Conservation (phyloP, 1,140 invertebrate genomes). For the Ceratosolen solmsi region DNA sequence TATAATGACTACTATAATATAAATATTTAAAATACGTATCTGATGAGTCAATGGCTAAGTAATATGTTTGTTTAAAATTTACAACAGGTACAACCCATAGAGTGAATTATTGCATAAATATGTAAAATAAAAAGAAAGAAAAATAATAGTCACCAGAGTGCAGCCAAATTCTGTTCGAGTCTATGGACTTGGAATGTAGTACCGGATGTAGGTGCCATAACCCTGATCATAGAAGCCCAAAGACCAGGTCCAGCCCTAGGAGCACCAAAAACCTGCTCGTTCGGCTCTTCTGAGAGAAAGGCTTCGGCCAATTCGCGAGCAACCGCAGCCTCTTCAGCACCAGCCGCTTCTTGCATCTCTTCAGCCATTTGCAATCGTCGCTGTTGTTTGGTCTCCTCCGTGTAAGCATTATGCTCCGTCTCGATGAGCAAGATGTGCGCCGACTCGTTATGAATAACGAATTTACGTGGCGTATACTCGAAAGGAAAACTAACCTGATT, state of each 20-base stretch:
- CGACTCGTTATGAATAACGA: slow-evolving; percentile 94
- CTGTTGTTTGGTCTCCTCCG: slow-evolving; percentile 95
- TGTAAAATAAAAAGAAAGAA: background rate
- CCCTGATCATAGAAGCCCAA: slow-evolving; percentile 96
- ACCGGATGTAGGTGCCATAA: slow-evolving; percentile 90
- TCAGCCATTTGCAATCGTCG: slow-evolving; percentile 89
- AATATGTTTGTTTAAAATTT: too few species aligned
- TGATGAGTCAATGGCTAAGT: too few species aligned
- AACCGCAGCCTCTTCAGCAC: slow-evolving; percentile 93
- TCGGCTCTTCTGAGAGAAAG: slow-evolving; percentile 94
- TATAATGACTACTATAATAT: too few species aligned
- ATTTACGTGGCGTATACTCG: slow-evolving; percentile 96
- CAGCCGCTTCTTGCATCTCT: slow-evolving; percentile 98
- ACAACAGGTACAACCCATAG: too few species aligned
- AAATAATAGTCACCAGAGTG: slow-evolving; percentile 81
- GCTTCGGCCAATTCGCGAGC: slow-evolving; percentile 98
- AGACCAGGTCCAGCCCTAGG: slow-evolving; percentile 96
- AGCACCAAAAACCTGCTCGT: slow-evolving; percentile 94
- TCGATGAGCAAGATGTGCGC: slow-evolving; percentile 94
- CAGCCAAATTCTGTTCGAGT: slow-evolving; percentile 97
- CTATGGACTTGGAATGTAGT: slow-evolving; percentile 86
- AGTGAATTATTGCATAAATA: too few species aligned
- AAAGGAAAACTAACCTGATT: slow-evolving; percentile 95
- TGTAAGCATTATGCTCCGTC: slow-evolving; percentile 99
- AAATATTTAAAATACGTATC: too few species aligned